These are phyloP conservation scores for Aricia artaxerxes DNA, from an alignment of 2,888 invertebrate species.

Conservation along the genomic window DNA sequence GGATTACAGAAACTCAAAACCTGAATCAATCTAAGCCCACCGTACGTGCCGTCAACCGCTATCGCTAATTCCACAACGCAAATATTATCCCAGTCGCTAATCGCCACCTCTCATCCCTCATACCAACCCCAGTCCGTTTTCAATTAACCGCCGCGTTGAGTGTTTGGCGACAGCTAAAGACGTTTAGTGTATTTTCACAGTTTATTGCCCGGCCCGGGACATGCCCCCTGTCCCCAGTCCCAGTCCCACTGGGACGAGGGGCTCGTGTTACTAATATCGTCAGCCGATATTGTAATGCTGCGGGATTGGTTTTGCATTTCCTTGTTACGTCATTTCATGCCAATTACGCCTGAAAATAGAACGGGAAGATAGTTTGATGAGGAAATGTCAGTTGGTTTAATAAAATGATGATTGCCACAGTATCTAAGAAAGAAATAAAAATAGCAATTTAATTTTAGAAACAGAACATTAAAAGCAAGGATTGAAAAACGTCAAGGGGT, in stretches of 20 bases:
- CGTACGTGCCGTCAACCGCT: neutral
- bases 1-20: no score
- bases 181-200: constrained; percentile 54
- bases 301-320: neutral
- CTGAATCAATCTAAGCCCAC: no score
- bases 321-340: neutral
- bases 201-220: constrained; percentile 41
- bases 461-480: no score
- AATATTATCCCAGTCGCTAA: neutral
- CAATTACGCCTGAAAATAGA: neutral
- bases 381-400: neutral
- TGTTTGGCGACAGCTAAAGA: constrained; percentile 51
- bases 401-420: no score
- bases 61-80: neutral
- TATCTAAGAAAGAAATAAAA: no score
- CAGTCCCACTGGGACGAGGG: constrained; percentile 35
- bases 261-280: constrained; percentile 39
- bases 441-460: no score
- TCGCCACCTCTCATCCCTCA: constrained; percentile 35
- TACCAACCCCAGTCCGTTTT: constrained; percentile 55
- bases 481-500: no score
- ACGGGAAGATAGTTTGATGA: neutral
- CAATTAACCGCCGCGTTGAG: constrained; percentile 68
- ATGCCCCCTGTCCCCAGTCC: constrained; percentile 39
- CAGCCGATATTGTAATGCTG: constrained; percentile 4